These are phyloP conservation scores for Nothura maculosa DNA, from an alignment of 2,797 vertebrate species.

Conservation along the genomic window DNA sequence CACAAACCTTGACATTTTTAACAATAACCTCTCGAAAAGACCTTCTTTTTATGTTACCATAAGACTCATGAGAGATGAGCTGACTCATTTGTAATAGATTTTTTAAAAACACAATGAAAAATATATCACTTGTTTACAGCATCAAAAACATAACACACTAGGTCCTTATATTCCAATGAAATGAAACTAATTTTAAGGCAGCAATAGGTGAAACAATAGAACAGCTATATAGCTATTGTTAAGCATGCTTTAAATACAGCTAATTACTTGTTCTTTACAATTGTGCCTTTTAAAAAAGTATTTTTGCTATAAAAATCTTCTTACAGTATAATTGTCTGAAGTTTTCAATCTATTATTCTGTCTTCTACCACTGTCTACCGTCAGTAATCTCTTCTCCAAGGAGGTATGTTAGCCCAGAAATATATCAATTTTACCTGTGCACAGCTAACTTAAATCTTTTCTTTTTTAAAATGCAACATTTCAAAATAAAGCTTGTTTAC, in stretches of 20 bases:
- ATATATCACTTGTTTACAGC: background rate
- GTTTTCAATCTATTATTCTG: background rate
- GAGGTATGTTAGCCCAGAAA: background rate
- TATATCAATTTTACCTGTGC: background rate
- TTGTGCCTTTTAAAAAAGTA: background rate
- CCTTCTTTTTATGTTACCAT: background rate
- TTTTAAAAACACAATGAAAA: background rate
- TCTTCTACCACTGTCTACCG: background rate
- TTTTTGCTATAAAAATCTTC: background rate
- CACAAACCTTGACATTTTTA: background rate
- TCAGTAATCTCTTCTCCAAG: background rate
- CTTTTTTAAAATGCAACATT: background rate
- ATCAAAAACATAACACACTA: background rate
- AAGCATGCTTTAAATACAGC: background rate
- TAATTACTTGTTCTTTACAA: background rate
- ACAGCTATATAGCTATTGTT: background rate
- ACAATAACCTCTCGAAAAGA: background rate
- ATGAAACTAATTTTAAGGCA: background rate
- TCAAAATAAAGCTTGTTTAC: background rate
- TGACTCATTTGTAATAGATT: background rate
- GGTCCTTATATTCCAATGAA: background rate
- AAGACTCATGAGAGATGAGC: background rate
- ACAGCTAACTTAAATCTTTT: background rate
- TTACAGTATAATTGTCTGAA: background rate
- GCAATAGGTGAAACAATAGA: background rate